A percentile compares a stretch with the other conserved stretches of the same genome.
Conservation (phyloP, 1,140 invertebrate genomes). For the Drosophila parabipectinata region DNA sequence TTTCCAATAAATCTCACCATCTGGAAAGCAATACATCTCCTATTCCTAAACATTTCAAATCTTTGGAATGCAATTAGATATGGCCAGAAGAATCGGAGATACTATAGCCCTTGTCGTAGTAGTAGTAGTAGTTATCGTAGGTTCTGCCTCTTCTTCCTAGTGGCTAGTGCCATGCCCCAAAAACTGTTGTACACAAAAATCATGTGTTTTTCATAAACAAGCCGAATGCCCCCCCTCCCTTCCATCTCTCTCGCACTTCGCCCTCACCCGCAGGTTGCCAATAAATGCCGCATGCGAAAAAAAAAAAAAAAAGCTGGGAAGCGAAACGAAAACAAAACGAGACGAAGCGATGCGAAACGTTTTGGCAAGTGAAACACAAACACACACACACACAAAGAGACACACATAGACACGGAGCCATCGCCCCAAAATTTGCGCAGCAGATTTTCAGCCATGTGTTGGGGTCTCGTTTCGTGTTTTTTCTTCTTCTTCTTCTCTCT, state of each 20-base stretch:
- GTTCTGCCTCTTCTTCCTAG: background rate
- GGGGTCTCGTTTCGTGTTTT: constrained; percentile 41
- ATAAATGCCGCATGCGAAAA: constrained; percentile 69
- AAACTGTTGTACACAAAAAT: constrained; percentile 63
- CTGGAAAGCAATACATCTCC: background rate
- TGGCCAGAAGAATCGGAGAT: background rate
- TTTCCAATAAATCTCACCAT: too few species aligned
- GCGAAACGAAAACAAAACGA: constrained; percentile 46
- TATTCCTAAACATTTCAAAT: background rate
- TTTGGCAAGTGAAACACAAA: constrained; percentile 61
- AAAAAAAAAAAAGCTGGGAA: constrained; percentile 8
- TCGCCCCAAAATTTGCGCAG: constrained; percentile 81
- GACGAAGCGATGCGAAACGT: constrained; percentile 52
- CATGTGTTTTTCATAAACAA: constrained; percentile 75
- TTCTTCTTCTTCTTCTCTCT: constrained; percentile 23
- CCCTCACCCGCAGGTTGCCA: constrained; percentile 65
- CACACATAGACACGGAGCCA: constrained; percentile 36
- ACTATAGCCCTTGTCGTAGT: constrained; percentile 12
- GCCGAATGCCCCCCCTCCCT: background rate
- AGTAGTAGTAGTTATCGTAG: constrained; percentile 20
- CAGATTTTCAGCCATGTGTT: constrained; percentile 68
- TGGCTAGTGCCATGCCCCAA: constrained; percentile 15
- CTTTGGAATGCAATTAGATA: constrained; percentile 1
- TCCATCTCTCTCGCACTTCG: constrained; percentile 12
- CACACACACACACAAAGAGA: constrained; percentile 29